Evolutionary conservation across 2,888 invertebrate species (phyloP).

Genomic region (Aromia moschata): DNA sequence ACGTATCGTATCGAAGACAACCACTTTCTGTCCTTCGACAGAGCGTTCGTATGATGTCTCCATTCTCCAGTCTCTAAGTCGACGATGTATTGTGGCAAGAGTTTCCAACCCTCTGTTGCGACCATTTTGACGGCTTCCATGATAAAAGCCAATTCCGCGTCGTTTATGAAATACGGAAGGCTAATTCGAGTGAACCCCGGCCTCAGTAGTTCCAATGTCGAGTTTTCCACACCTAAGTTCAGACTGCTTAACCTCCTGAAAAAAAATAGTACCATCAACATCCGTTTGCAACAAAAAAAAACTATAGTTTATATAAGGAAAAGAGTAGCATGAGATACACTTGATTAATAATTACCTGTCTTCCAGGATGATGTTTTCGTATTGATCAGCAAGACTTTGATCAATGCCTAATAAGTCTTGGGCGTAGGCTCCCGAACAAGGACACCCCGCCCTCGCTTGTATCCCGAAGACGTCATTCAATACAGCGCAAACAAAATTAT

Average conservation of each 20-base stretch:
- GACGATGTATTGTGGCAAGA: conserved; percentile 87
- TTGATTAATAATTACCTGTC: conserved; percentile 63
- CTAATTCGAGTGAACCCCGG: conserved; percentile 89
- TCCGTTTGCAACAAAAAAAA: background rate
- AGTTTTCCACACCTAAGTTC: conserved; percentile 61
- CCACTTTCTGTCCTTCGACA: conserved; percentile 85
- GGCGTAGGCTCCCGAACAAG: conserved; percentile 86
- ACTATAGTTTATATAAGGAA: background rate
- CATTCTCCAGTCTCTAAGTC: conserved; percentile 90
- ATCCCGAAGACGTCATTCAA: conserved; percentile 93
- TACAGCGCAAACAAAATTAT: conserved; percentile 86
- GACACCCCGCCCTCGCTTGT: conserved; percentile 82
- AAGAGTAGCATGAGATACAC: background rate
- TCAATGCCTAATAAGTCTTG: conserved; percentile 87
- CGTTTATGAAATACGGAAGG: conserved; percentile 85
- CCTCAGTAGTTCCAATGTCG: conserved; percentile 75
- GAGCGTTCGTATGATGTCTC: conserved; percentile 83
- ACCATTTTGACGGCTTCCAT: conserved; percentile 87
- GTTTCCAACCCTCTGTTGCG: conserved; percentile 88
- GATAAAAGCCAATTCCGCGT: conserved; percentile 81
- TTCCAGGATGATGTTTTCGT: conserved; percentile 75
- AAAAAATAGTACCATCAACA: conserved; percentile 37
- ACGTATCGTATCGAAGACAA: conserved; percentile 73
- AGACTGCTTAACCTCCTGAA: conserved; percentile 63
- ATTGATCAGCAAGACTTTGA: conserved; percentile 76